Evolutionary conservation across 2,888 invertebrate genomes (phyloP).

Genomic region (Macaria notata): DNA sequence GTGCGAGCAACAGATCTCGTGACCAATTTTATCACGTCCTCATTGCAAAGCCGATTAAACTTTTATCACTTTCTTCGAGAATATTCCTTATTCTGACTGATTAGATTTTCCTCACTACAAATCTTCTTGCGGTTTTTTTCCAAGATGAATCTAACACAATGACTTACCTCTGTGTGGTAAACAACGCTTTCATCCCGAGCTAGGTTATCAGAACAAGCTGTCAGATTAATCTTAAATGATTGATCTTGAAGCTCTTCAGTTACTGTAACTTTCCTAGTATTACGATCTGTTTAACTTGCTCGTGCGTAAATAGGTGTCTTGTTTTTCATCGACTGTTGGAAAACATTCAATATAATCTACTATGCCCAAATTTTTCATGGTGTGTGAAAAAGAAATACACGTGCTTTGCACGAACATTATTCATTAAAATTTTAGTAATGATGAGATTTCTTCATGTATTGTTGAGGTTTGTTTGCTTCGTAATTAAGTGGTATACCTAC

Average conservation of each 20-base stretch:
- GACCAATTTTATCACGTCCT: constrained; percentile 7
- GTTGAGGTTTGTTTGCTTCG: no score
- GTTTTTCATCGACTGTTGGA: no score
- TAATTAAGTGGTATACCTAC: no score
- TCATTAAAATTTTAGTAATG: no score
- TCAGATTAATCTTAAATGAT: constrained; percentile 42
- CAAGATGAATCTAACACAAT: constrained; percentile 14
- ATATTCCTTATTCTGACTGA: constrained; percentile 3
- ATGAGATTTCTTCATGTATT: no score
- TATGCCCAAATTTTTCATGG: no score
- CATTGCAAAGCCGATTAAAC: constrained; percentile 8
- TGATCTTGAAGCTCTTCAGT: constrained; percentile 34
- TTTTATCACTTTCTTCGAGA: constrained; percentile 10
- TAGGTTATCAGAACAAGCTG: constrained; percentile 26
- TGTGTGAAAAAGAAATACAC: no score
- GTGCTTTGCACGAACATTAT: no score
- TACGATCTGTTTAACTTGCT: constrained; percentile 7
- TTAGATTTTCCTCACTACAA: neutral
- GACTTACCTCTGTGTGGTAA: constrained; percentile 28
- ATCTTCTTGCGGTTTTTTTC: constrained; percentile 10
- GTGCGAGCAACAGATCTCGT: neutral
- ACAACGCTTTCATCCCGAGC: constrained; percentile 32
- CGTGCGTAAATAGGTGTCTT: no score
- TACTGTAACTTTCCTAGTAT: constrained; percentile 40
- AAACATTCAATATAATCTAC: no score